Evolutionary conservation across 2,888 invertebrate genomes (phyloP), one percentile per base, ranked within the genome.

Genomic region (Apotomis betuletana): DNA sequence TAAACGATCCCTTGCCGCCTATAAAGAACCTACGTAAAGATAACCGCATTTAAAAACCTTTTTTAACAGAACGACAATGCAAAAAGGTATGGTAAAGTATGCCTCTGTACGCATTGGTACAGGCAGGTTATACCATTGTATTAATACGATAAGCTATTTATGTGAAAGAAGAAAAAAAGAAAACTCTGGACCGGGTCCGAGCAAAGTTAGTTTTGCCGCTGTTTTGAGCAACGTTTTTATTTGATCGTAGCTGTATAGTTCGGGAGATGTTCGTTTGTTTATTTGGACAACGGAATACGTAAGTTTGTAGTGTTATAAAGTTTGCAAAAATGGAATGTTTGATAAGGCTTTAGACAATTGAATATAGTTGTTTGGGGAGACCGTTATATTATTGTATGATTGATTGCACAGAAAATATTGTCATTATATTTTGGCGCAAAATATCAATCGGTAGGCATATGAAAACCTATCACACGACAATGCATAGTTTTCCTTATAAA

Each of bases 101-200:
- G 51, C 71, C 15, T 62, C 61, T 51, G 57, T 71, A 65, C 51
- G 67, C 71, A 71, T 57, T 71, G 71, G 51, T 67, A 62, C 70
- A 49, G 68, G 69, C 69, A 57, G 71, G 71, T 71, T 71, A 62
- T 71, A 71, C 71, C 67, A 71, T 71, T 71, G 71, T 71, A 67
- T 71, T 71, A 71, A 71, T 67, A 71, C 55, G 71, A 62, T 71
- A 62, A 57, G 67, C 67, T 67, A 61, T 71, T 71, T 71, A 70
- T 70, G 67, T 67, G 41, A 67, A 71, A 71, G 57, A 61, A 52
- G 54, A 71, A 67, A 71, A 67, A 62, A 61, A 57, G 54, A 67
- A 67, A 46, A 63, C 41, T 27, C 58, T 60, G 70, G 60, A 70
- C 55, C 61, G 27, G 64, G 64, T 67, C 67, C 38, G 10, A 15